A percentile compares a stretch with the other conserved stretches of the same genome.
These are phyloP conservation scores for Drosophila paramelanica DNA, from an alignment of 2,888 invertebrate genomes.

Conservation along the genomic window DNA sequence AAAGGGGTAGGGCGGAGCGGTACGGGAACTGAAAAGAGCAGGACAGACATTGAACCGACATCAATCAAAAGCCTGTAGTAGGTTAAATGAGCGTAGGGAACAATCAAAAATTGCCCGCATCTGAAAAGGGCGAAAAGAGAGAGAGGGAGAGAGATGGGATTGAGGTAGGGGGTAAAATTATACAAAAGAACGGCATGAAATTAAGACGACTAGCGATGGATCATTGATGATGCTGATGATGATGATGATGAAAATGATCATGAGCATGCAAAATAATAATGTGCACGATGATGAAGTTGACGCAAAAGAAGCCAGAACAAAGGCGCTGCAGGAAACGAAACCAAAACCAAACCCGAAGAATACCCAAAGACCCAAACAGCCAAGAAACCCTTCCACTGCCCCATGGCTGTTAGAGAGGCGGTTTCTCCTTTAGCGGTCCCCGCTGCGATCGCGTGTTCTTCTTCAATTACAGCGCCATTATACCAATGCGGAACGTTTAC, in stretches of 20 bases:
- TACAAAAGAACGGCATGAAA: conserved; percentile 69
- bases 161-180: conserved; percentile 27
- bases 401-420: conserved; percentile 30
- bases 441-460: conserved; percentile 76
- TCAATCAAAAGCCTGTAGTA: conserved; percentile 65
- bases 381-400: conserved; percentile 55
- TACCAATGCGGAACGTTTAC: conserved; percentile 76
- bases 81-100: conserved; percentile 54
- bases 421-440: conserved; percentile 39
- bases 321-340: conserved; percentile 54
- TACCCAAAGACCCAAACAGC: conserved; percentile 9
- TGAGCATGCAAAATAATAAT: conserved; percentile 7
- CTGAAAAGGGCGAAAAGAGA: conserved; percentile 3
- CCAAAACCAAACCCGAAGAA: conserved; percentile 21
- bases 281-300: conserved; percentile 21
- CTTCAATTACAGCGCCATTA: conserved; percentile 81
- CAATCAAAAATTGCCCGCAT: conserved; percentile 64
- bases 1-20: not conserved
- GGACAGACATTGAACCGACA: conserved; percentile 61
- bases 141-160: conserved; percentile 4
- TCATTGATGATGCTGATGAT: conserved; percentile 57
- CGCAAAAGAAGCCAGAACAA: conserved; percentile 57
- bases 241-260: conserved; percentile 20
- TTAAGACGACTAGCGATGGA: conserved; percentile 72
- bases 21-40: conserved; percentile 3